Evolutionary conservation across 1,140 invertebrate genomes (phyloP), one percentile per base, ranked within the genome.

Genomic region (Aphidius gifuensis): DNA sequence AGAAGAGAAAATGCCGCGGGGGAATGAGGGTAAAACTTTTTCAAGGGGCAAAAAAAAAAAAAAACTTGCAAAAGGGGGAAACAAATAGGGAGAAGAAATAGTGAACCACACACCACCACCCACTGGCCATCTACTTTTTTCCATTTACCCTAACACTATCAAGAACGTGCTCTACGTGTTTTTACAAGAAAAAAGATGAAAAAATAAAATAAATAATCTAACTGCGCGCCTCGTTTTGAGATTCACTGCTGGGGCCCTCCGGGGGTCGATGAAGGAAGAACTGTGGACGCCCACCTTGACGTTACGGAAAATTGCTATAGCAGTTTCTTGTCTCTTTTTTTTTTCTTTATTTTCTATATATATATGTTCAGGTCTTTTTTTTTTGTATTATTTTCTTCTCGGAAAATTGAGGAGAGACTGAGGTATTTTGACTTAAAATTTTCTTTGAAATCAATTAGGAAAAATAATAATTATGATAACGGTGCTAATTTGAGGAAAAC

Each of bases 81-180:
- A 32, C 23, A 32, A 32, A 61, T 58, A 45, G 58, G 54, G 45
- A 60, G 48, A 53, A 44, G 54, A 53, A 58, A 62, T 53, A 65
- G 63, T 55, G 64, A 58, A 50, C 44, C 58, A 60, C 61, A 66
- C 68, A 64, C 60, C 32, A 45, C 72, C 71, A 74, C 72, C 72
- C 73, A 71, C 71, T 72, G 71, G 66, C 72, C 70, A 71, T 73
- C 69, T 68, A 69, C 67, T 60, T 60, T 62, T 61, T 51, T 61
- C 60, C 58, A 44, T 59, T 49, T 42, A 42, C 16, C 49, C 43
- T 43, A 48, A 43, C 58, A 44, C 43, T 16, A 45, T 54, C 42
- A 50, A 44, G 16, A 42, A 48, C 16, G 40, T 48, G 9, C 16
- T n/a, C 45, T 58, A 66, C 61, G 58, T 63, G 61, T 64, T 64